phyloP scores from a whole-genome alignment of 2,797 vertebrate species.

The Florisuga fusca region DNA sequence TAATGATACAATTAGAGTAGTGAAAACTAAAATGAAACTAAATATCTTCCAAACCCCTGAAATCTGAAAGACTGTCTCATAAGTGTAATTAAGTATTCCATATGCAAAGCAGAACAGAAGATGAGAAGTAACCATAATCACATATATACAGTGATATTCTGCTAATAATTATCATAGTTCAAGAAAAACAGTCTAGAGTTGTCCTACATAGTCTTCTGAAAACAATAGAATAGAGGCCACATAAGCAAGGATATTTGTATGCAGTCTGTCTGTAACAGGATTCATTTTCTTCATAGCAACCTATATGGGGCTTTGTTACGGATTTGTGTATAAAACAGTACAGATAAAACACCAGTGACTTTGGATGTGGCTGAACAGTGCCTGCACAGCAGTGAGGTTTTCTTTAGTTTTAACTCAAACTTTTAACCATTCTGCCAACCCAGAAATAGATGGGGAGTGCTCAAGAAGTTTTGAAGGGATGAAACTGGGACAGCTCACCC shows the following conservation, averaged over 20 bases:
- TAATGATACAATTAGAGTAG: not conserved
- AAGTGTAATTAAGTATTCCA: not conserved
- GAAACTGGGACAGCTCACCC: not conserved
- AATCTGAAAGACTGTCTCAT: not conserved
- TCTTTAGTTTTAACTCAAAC: not conserved
- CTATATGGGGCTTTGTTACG: not conserved
- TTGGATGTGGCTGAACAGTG: not conserved
- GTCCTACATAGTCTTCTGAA: not conserved
- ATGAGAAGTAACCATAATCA: not conserved
- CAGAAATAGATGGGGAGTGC: fast-evolving
- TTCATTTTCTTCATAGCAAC: not conserved
- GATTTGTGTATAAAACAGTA: not conserved
- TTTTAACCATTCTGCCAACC: not conserved
- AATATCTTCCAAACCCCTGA: not conserved
- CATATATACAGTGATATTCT: not conserved
- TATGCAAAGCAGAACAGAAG: not conserved
- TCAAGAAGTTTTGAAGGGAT: not conserved
- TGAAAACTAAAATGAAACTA: not conserved
- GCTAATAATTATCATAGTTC: not conserved
- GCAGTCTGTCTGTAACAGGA: not conserved
- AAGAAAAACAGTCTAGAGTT: not conserved
- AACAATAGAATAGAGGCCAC: not conserved
- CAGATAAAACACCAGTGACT: not conserved
- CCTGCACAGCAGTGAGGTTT: not conserved
- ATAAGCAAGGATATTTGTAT: not conserved